phyloP scores from a whole-genome alignment of 2,113 vertebrate genomes.

The Oenanthe melanoleuca region DNA sequence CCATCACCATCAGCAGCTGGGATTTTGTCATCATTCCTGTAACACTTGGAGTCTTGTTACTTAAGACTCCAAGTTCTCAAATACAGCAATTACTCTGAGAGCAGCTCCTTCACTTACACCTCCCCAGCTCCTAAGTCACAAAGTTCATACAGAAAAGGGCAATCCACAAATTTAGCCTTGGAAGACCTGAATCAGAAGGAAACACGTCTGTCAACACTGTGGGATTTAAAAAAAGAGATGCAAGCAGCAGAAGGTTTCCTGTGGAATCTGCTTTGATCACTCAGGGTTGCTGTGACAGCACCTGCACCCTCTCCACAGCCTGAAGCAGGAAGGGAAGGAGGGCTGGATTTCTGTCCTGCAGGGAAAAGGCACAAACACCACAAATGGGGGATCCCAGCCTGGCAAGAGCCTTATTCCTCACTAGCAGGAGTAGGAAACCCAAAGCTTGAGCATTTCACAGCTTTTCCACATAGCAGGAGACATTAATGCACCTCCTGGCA shows the following conservation, averaged over 20 bases:
- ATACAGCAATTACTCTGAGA: background rate
- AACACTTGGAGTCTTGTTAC: background rate
- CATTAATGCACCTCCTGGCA: background rate
- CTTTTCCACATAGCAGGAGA: background rate
- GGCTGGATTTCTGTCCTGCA: background rate
- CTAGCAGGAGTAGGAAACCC: rapidly evolving
- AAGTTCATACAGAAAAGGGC: background rate
- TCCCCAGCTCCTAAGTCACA: background rate
- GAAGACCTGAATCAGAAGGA: background rate
- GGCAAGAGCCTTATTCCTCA: background rate
- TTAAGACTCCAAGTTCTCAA: background rate
- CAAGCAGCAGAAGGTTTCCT: background rate
- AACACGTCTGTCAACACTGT: rapidly evolving
- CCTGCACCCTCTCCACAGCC: rapidly evolving
- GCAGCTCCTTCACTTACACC: background rate
- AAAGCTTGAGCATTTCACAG: background rate
- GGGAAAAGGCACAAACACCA: background rate
- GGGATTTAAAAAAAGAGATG: background rate
- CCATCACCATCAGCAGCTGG: background rate
- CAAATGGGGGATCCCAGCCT: background rate
- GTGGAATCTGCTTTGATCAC: background rate
- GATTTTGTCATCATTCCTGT: background rate
- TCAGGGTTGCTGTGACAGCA: rapidly evolving
- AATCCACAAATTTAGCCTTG: background rate
- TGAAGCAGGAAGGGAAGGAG: background rate